phyloP scores from a whole-genome alignment of 1,140 invertebrate genomes.

The Himalopsyche phryganea region DNA sequence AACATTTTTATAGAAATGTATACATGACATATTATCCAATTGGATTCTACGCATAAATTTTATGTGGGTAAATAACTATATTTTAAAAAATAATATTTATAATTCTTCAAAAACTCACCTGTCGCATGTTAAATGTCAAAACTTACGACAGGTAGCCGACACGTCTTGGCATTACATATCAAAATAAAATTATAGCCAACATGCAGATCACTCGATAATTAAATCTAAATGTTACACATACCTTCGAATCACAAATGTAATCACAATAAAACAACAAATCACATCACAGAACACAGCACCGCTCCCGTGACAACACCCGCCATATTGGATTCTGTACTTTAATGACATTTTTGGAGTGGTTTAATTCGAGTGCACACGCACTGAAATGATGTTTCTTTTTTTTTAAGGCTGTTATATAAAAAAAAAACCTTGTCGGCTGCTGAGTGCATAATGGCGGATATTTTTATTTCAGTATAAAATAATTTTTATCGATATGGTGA shows the following conservation, averaged over 20 bases:
- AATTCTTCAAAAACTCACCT: conserved; percentile 11
- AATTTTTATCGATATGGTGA: no score
- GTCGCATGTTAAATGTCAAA: conserved; percentile 23
- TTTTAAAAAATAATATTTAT: no score
- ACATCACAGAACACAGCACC: conserved; percentile 5
- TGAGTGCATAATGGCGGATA: no score
- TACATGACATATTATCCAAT: no score
- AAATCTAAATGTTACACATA: conserved; percentile 3
- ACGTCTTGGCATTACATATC: background rate
- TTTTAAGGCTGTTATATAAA: no score
- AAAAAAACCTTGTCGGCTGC: no score
- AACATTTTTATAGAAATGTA: no score
- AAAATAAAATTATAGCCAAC: background rate
- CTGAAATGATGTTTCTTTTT: no score
- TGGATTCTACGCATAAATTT: no score
- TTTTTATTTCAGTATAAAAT: no score
- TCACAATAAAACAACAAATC: conserved; percentile 6
- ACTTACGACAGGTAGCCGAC: conserved; percentile 18
- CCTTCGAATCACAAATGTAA: conserved; percentile 2
- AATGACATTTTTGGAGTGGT: background rate
- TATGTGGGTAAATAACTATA: no score
- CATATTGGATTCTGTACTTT: conserved; percentile 16
- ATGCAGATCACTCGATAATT: background rate
- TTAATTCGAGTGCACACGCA: background rate
- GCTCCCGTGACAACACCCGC: conserved; percentile 23